Conservation (phyloP, 35 echinoderm and acorn worm species). For the Lytechinus pictus region DNA sequence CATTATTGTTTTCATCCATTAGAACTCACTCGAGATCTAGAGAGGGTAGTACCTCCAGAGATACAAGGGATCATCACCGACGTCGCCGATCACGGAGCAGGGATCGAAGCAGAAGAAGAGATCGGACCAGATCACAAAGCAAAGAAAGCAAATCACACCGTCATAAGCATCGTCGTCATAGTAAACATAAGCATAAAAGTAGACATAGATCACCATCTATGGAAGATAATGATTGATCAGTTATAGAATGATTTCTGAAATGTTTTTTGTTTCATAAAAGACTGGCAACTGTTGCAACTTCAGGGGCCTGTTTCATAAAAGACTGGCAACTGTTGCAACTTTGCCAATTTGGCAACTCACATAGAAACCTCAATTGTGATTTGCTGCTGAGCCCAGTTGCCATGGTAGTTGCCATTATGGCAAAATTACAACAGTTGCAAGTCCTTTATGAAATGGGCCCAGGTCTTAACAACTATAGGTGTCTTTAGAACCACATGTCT, state of each 20-base stretch:
- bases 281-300: too few relatives aligned
- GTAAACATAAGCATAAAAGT: conserved; percentile 7
- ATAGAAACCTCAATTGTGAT: too few relatives aligned
- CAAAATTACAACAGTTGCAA: too few relatives aligned
- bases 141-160: neutral
- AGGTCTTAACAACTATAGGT: too few relatives aligned
- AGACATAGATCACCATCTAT: neutral
- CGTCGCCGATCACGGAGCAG: neutral
- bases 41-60: neutral
- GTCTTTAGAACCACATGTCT: too few relatives aligned
- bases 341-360: too few relatives aligned
- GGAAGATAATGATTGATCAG: neutral
- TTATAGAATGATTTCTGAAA: neutral
- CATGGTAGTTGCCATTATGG: too few relatives aligned
- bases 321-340: too few relatives aligned
- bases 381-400: too few relatives aligned
- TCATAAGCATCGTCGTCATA: neutral
- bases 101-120: conserved; percentile 1
- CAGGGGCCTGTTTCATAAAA: too few relatives aligned
- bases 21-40: neutral
- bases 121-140: neutral
- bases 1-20: neutral
- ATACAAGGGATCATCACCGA: neutral
- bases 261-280: too few relatives aligned
- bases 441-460: too few relatives aligned